phyloP scores from a whole-genome alignment of 2,797 vertebrate species.

The Sparidentex hasta region DNA sequence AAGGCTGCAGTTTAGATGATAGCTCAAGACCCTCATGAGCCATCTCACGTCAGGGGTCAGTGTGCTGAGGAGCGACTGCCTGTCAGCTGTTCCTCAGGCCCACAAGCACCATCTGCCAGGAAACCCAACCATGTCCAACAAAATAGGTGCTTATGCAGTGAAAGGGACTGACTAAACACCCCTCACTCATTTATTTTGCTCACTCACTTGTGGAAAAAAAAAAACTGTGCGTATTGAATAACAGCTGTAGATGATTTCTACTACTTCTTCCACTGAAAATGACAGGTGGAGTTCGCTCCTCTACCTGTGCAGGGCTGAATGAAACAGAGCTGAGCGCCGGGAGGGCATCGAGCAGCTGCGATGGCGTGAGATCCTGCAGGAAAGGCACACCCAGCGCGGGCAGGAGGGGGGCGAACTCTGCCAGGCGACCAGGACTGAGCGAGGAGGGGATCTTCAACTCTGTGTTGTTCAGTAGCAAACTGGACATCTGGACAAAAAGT shows the following conservation, averaged over 20 bases:
- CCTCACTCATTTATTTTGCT: constrained; percentile 1
- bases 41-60: constrained; percentile 36
- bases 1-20: constrained; percentile 28
- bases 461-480: constrained; percentile 71
- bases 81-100: constrained; percentile 68
- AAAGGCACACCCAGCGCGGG: constrained; percentile 80
- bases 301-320: constrained; percentile 86
- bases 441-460: constrained; percentile 70
- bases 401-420: constrained; percentile 78
- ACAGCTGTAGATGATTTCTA: neutral
- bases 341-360: constrained; percentile 77
- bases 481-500: constrained; percentile 75
- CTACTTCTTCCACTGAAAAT: neutral
- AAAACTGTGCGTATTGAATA: neutral
- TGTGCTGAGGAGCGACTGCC: constrained; percentile 31
- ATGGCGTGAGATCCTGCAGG: constrained; percentile 75
- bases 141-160: constrained; percentile 28
- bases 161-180: constrained; percentile 21
- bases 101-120: constrained; percentile 57
- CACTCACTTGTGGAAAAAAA: neutral
- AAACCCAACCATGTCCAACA: constrained; percentile 45
- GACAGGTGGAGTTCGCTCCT: neutral
- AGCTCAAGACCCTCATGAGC: constrained; percentile 37
- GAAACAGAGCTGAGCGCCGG: constrained; percentile 71
- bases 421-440: constrained; percentile 69